These are phyloP conservation scores for Geotrypetes seraphini DNA, from an alignment of 2,797 vertebrate genomes.

Conservation along the genomic window DNA sequence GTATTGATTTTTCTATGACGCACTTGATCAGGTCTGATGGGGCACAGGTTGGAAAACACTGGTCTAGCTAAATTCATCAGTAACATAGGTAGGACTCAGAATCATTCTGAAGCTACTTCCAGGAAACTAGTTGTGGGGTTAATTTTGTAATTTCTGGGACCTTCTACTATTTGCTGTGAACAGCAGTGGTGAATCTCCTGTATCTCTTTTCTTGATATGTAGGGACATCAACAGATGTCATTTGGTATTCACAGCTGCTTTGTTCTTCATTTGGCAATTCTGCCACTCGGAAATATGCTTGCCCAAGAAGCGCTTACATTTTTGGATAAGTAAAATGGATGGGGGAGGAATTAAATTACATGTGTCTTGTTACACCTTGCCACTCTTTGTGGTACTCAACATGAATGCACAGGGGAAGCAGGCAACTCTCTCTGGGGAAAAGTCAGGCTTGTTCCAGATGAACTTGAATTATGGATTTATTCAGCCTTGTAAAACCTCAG, in stretches of 20 bases:
- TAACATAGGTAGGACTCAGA: too few relatives aligned
- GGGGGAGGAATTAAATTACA: constrained; percentile 43
- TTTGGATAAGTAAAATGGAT: too few relatives aligned
- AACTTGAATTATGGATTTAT: constrained; percentile 73
- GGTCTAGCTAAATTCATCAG: too few relatives aligned
- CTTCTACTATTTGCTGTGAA: too few relatives aligned
- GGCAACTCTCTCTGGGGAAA: constrained; percentile 37
- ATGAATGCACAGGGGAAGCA: constrained; percentile 43
- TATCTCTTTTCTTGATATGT: background rate
- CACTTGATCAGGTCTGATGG: too few relatives aligned
- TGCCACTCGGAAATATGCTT: background rate
- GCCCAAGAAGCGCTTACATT: constrained; percentile 1
- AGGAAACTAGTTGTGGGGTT: too few relatives aligned
- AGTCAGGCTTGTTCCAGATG: constrained; percentile 49
- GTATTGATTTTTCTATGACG: too few relatives aligned
- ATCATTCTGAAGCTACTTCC: too few relatives aligned
- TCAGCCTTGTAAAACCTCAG: constrained; percentile 67
- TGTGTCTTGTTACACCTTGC: constrained; percentile 36
- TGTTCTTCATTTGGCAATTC: background rate
- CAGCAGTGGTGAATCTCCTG: too few relatives aligned
- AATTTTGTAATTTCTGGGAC: too few relatives aligned
- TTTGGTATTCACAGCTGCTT: background rate
- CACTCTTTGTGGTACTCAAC: constrained; percentile 29
- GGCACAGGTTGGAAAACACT: too few relatives aligned
- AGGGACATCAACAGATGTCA: background rate